Evolutionary conservation across 2,797 vertebrate species (phyloP).

Genomic region (Neomorphus geoffroyi): DNA sequence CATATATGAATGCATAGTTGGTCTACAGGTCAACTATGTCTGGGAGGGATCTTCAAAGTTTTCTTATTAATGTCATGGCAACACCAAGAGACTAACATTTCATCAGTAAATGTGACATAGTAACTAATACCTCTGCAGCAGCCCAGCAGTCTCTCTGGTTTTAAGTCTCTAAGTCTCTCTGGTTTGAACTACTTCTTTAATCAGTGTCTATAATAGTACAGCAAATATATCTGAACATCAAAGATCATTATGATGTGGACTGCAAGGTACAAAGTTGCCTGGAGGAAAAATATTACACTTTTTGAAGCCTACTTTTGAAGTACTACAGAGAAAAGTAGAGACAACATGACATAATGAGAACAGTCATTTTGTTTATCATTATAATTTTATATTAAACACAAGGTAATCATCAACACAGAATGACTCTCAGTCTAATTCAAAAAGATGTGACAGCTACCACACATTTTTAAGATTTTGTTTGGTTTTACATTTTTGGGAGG

Average conservation of each 20-base stretch:
- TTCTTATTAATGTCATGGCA: neutral
- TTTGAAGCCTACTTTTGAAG: neutral
- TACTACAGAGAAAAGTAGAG: neutral
- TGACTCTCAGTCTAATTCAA: neutral
- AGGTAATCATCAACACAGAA: neutral
- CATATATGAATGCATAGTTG: neutral
- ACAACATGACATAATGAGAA: neutral
- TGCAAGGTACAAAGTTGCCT: neutral
- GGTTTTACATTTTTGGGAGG: slow-evolving; percentile 19
- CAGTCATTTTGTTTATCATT: neutral
- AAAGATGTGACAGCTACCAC: neutral
- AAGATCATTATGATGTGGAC: neutral
- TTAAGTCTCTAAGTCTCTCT: neutral
- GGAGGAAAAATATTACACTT: neutral
- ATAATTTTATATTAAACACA: neutral
- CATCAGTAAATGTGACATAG: neutral
- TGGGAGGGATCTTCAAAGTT: neutral
- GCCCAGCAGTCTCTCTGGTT: neutral
- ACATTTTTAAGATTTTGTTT: neutral
- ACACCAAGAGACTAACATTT: neutral
- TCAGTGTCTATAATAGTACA: neutral
- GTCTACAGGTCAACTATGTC: neutral
- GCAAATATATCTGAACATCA: neutral
- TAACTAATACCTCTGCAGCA: neutral
- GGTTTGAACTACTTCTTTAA: neutral